Percentiles rank a stretch among this genome's conserved stretches.
phyloP scores from a whole-genome alignment of 2,113 vertebrate species.

The Malurus cyaneus region DNA sequence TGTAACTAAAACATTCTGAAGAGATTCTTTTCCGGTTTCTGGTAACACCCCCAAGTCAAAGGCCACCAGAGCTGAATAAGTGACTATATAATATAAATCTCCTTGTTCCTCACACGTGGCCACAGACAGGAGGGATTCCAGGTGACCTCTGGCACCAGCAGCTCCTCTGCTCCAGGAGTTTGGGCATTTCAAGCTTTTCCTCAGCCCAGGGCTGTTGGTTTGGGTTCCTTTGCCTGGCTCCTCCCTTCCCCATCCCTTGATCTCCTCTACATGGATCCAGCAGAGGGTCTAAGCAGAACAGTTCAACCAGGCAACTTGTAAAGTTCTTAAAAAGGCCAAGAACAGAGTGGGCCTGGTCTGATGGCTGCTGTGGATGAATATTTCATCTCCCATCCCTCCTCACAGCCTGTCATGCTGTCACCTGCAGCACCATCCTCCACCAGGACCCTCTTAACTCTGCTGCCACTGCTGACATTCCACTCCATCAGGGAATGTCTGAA shows the following conservation, averaged over 20 bases:
- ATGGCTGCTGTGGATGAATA: background rate
- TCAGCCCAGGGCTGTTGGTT: background rate
- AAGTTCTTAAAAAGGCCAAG: background rate
- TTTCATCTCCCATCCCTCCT: background rate
- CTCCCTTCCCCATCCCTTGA: background rate
- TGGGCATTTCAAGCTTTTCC: background rate
- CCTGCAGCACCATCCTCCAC: background rate
- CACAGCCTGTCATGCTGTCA: background rate
- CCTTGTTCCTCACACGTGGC: background rate
- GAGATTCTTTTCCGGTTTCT: background rate
- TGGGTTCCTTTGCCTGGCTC: background rate
- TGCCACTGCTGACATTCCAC: background rate
- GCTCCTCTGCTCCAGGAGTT: background rate
- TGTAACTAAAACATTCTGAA: background rate
- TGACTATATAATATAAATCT: background rate
- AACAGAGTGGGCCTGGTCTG: background rate
- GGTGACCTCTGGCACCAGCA: background rate
- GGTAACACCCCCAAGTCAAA: background rate
- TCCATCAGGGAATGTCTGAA: background rate
- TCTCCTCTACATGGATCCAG: background rate
- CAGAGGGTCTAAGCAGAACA: background rate
- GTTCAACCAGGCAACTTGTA: background rate
- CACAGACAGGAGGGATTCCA: background rate
- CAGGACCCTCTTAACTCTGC: background rate
- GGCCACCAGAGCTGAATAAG: background rate